Conservation (phyloP, 2,113 vertebrate species). For the Nesogale talazaci region DNA sequence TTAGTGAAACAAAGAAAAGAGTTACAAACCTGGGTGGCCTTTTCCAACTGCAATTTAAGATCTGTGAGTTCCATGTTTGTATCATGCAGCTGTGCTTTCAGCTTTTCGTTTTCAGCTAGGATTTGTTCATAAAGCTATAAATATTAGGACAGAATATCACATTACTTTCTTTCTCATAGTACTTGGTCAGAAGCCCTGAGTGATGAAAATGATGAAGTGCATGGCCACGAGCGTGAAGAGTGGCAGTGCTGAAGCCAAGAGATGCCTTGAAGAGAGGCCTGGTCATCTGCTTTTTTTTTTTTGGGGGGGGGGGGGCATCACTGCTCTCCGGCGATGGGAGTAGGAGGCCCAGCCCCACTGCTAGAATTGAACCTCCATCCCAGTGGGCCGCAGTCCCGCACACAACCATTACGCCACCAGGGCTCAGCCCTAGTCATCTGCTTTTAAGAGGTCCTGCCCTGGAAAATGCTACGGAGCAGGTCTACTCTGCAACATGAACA, state of each 20-base stretch:
- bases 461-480: not conserved
- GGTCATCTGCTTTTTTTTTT: not conserved
- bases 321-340: too few species aligned
- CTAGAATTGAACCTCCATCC: too few species aligned
- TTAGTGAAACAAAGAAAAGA: conserved; percentile 27
- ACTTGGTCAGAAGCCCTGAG: not conserved
- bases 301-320: too few species aligned
- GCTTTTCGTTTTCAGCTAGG: conserved; percentile 97
- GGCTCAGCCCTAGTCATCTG: not conserved
- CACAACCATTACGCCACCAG: too few species aligned
- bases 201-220: not conserved
- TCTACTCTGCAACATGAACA: not conserved
- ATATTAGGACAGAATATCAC: conserved; percentile 62
- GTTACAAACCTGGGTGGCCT: conserved; percentile 94
- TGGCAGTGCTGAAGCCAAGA: not conserved
- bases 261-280: not conserved
- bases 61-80: conserved; percentile 96
- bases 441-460: not conserved
- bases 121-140: conserved; percentile 98
- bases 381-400: too few species aligned
- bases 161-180: conserved; percentile 59
- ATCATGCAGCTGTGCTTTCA: conserved; percentile 97
- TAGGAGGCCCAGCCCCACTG: too few species aligned
- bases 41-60: conserved; percentile 97
- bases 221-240: not conserved